Conservation (phyloP, 2,888 invertebrate species). For the Sicus ferrugineus region DNA sequence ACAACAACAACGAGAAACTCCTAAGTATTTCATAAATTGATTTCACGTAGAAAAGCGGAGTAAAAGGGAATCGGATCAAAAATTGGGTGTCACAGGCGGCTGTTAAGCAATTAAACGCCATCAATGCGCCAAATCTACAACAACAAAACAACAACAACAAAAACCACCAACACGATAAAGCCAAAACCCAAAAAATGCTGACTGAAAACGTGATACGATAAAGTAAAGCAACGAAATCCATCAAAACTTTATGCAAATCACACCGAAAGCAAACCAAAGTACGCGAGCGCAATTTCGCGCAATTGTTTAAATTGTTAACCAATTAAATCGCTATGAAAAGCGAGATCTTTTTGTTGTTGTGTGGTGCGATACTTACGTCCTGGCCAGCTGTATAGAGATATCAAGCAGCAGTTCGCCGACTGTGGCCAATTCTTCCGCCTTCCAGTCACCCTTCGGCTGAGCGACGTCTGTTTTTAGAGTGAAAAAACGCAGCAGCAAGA, state of each 20-base stretch:
- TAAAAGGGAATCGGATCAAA: no score
- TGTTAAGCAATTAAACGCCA: no score
- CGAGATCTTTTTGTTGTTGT: slow-evolving; percentile 2
- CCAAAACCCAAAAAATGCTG: not conserved
- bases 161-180: slow-evolving; percentile 2
- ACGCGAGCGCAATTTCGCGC: not conserved
- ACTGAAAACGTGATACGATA: not conserved
- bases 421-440: slow-evolving; percentile 83
- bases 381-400: slow-evolving; percentile 81
- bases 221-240: not conserved
- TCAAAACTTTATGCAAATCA: slow-evolving; percentile 11
- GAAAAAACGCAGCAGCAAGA: not conserved
- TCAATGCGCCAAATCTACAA: not conserved
- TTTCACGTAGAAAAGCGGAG: no score
- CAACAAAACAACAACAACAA: not conserved
- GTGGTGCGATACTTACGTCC: slow-evolving; percentile 73
- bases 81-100: no score
- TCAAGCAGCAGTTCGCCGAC: slow-evolving; percentile 87
- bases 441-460: slow-evolving; percentile 83
- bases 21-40: no score
- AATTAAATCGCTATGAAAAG: slow-evolving; percentile 23
- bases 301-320: slow-evolving; percentile 42
- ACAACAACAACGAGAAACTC: no score
- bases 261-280: not conserved
- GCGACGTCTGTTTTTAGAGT: slow-evolving; percentile 72